Evolutionary conservation across 2,797 vertebrate genomes (phyloP), one percentile per base, ranked within the genome.

Genomic region (Antennarius maculatus): DNA sequence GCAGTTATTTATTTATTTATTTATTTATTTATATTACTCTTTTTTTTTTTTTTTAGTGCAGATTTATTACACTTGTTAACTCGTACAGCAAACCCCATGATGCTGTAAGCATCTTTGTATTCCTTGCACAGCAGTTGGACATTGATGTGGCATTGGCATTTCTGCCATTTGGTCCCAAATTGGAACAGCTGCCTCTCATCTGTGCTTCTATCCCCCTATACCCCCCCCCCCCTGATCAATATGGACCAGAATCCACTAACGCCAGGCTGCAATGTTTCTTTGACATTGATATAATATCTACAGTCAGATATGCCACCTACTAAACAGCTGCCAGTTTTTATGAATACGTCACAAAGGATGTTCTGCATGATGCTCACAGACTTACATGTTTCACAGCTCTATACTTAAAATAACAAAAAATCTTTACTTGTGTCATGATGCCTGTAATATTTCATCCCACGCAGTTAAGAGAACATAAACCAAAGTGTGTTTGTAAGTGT

Each of bases 101-200:
- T 68, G 61, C 58, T 75, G 61, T 54, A 51, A 63, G 64, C 48
- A 54, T 58, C 66, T 76, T 73, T 79, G 61, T 75, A 54, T 57
- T 47, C 59, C 71, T 73, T 61, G 71, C 71, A 29, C 64, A 86
- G 66, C 58, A 76, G 72, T 50, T 69, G 69, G 59, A 50, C 77
- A 83, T 77, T 83, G 84, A 90, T 78, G 80, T 87, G 72, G 63
- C 83, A 86, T 84, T 87, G 86, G 60, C 83, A 89, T 69, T 80
- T 80, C 77, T 89, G 86, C 75, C 88, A 79, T 84, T 87, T 71
- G 79, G 83, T 82, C 78, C 81, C 77, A 81, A 80, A 84, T 79
- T 77, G 51, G 74, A 83, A 49, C 75, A 65, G 74, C 85, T 75
- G 83, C 84, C 83, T 85, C 77, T 89, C 81, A 84, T 89, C 76